Evolutionary conservation across 2,113 vertebrate species (phyloP).

Genomic region (Phyllostomus hastatus): DNA sequence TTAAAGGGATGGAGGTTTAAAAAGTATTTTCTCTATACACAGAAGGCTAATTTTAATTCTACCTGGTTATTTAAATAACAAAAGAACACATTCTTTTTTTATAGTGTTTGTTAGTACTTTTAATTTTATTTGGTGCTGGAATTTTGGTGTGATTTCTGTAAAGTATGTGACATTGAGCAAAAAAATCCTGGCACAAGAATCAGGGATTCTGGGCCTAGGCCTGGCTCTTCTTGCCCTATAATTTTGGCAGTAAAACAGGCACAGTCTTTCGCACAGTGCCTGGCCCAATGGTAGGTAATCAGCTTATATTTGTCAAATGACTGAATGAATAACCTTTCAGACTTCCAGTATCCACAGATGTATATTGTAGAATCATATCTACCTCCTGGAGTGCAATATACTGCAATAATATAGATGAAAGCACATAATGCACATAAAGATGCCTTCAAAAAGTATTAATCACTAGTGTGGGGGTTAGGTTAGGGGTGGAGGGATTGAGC

Average conservation of each 20-base stretch:
- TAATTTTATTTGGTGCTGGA: background rate
- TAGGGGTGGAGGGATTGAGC: no score
- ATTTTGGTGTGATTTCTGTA: slow-evolving; percentile 28
- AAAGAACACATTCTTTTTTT: background rate
- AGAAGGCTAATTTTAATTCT: slow-evolving; percentile 39
- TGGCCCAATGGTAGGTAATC: background rate
- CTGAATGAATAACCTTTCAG: background rate
- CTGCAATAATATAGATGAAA: background rate
- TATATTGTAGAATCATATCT: background rate
- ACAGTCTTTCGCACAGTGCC: background rate
- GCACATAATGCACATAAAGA: background rate
- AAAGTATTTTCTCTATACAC: background rate
- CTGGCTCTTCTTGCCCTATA: background rate
- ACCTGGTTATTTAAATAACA: slow-evolving; percentile 23
- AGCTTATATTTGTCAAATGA: background rate
- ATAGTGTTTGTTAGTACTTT: background rate
- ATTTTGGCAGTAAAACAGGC: background rate
- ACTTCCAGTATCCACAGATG: background rate
- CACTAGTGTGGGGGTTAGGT: no score
- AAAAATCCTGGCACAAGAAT: background rate
- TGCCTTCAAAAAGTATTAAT: background rate
- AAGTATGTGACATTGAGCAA: background rate
- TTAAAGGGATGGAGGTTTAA: background rate
- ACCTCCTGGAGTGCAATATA: background rate
- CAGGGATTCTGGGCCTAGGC: background rate